Base-by-base conservation (phyloP, 2,797 vertebrate species). In the Periparus ater region DNA sequence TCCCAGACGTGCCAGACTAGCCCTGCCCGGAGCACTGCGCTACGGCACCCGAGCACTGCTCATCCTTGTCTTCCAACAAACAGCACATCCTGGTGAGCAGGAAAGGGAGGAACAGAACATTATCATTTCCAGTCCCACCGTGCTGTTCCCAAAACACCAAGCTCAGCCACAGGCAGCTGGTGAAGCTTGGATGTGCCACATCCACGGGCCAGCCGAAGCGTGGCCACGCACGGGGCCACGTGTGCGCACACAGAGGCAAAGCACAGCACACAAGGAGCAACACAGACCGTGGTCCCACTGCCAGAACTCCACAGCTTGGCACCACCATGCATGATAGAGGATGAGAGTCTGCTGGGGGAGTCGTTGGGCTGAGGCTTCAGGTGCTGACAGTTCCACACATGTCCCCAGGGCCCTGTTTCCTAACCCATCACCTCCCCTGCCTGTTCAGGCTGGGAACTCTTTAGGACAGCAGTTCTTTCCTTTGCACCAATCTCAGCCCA, bases 221-320 rank as follows among this genome's bases (percentile, higher is more conserved):
- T 0, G 2, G 54, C 54, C 48, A 61, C 0, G 1, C 80, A 72
- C 9, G 1, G 45, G 29, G 48, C 47, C 58, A 29, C 0, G 0
- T 1, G 7, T 26, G 68, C 66, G n/a, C 30, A 66, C 2, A 0
- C 42, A 40, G 12, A 66, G 73, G 57, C 79, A 29, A 92, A 89
- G 91, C 70, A 1, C 70, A 73, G 66, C 3, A 5, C 50, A 9
- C 7, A 1, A 11, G 32, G 42, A 85, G 45, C 8, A 0, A 47
- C 76, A 38, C 32, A 27, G 48, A 80, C 23, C 10, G 2, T 6
- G 8, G 0, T 26, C 60, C 76, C 22, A 6, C 78, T 27, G 72
- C 40, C 76, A 53, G 11, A 73, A 50, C 26, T 48, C 65, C 42
- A 34, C 15, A 17, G 72, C 45, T 34, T 7, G 9, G 85, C 79